Percentiles rank a stretch among this genome's conserved stretches.
These are phyloP conservation scores for Tyto alba DNA, from an alignment of 2,113 vertebrate species.

Conservation along the genomic window DNA sequence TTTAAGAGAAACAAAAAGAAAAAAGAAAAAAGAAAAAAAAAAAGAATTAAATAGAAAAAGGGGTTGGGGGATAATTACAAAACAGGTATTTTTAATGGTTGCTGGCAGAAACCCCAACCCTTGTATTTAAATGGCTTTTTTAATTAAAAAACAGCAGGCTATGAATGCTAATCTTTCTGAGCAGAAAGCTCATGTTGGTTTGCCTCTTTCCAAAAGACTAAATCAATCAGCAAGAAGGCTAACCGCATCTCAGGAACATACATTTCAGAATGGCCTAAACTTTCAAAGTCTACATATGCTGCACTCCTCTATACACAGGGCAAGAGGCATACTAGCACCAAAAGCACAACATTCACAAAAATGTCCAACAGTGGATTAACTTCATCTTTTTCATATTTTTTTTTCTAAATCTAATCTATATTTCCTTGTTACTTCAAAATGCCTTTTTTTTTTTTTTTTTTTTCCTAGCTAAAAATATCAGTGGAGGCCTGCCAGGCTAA, in stretches of 20 bases:
- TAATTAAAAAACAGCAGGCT: conserved; percentile 74
- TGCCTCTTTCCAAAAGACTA: conserved; percentile 53
- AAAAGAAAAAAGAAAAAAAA: not conserved
- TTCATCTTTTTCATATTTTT: not conserved
- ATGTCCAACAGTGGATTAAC: not conserved
- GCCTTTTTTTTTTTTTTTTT: not conserved
- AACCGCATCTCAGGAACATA: conserved; percentile 7
- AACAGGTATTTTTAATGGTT: conserved; percentile 67
- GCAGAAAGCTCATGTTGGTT: conserved; percentile 64
- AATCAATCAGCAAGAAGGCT: conserved; percentile 61
- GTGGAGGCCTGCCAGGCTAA: conserved; percentile 44
- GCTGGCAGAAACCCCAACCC: conserved; percentile 64
- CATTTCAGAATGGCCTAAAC: not conserved
- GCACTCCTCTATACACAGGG: not conserved
- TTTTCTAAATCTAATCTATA: not conserved
- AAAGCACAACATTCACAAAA: not conserved
- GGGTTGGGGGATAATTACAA: conserved; percentile 59
- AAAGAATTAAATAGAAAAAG: conserved; percentile 35
- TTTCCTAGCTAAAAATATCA: conserved; percentile 40
- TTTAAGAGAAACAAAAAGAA: not conserved
- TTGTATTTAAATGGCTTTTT: conserved; percentile 70
- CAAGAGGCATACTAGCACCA: not conserved
- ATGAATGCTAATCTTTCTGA: conserved; percentile 67
- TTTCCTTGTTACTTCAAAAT: conserved; percentile 37
- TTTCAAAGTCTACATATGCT: not conserved